Evolutionary conservation across 2,797 vertebrate species (phyloP).

Genomic region (Lacerta agilis): DNA sequence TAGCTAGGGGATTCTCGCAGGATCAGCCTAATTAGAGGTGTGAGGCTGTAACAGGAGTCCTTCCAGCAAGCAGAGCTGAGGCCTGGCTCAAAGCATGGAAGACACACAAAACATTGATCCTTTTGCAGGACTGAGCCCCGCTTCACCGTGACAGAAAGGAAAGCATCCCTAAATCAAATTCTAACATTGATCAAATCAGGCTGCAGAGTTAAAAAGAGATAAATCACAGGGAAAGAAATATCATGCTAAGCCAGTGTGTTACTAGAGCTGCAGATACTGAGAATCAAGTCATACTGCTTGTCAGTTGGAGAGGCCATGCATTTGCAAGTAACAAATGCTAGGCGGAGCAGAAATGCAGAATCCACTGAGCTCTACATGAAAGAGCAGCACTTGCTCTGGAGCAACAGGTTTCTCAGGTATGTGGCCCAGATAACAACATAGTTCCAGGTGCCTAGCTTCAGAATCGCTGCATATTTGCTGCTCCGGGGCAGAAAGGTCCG

Average conservation of each 20-base stretch:
- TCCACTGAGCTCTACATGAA: too few species aligned
- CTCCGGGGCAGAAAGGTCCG: neutral
- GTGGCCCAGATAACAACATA: neutral
- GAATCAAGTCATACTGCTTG: neutral
- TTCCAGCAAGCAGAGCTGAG: neutral
- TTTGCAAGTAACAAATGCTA: neutral
- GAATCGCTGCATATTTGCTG: neutral
- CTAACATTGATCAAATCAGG: neutral
- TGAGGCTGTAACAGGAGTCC: neutral
- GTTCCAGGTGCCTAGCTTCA: neutral
- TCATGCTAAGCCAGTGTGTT: neutral
- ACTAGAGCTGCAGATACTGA: neutral
- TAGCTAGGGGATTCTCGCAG: neutral
- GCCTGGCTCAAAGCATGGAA: neutral
- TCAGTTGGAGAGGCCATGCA: neutral
- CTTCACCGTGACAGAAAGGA: neutral
- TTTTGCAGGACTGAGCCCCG: neutral
- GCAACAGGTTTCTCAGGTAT: neutral
- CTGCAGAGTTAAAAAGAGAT: neutral
- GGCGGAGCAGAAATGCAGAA: neutral
- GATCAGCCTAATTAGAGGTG: neutral
- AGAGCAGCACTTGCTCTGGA: neutral
- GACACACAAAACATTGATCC: neutral
- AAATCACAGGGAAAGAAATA: neutral
- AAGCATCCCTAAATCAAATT: too few species aligned